phyloP scores from a whole-genome alignment of 2,888 invertebrate genomes.

The Scaptomyza flava region DNA sequence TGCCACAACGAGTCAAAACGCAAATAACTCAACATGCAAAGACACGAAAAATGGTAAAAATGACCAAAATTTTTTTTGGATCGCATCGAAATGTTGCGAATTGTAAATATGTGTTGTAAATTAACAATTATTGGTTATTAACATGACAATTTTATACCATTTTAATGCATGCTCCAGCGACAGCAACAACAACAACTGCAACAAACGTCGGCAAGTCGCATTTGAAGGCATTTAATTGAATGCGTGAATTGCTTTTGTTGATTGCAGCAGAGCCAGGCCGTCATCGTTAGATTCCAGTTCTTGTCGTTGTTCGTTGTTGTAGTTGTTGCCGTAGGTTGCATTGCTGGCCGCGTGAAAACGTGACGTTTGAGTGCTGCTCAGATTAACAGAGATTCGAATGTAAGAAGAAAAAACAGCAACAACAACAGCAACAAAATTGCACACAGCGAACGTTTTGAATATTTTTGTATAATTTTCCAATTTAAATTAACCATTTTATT shows the following conservation, averaged over 20 bases:
- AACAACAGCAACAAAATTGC: slow-evolving; percentile 27
- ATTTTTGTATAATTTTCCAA: slow-evolving; percentile 83
- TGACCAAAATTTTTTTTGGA: no score
- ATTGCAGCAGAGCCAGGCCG: slow-evolving; percentile 67
- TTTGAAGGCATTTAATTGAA: slow-evolving; percentile 79
- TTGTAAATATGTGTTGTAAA: slow-evolving; percentile 78
- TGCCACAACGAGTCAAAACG: slow-evolving; percentile 67
- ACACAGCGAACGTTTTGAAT: slow-evolving; percentile 71
- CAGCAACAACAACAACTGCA: slow-evolving; percentile 34
- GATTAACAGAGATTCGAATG: slow-evolving; percentile 78
- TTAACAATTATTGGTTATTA: slow-evolving; percentile 83
- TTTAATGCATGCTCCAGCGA: slow-evolving; percentile 74
- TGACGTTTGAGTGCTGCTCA: slow-evolving; percentile 80
- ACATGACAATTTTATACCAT: slow-evolving; percentile 83
- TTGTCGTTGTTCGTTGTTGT: slow-evolving; percentile 42
- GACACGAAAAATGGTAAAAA: slow-evolving; percentile 30
- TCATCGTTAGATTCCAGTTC: slow-evolving; percentile 65
- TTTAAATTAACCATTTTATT: slow-evolving; percentile 80
- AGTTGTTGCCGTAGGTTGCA: slow-evolving; percentile 62
- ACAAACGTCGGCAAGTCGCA: slow-evolving; percentile 74
- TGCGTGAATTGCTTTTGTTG: slow-evolving; percentile 81
- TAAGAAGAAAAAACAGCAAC: slow-evolving; percentile 42
- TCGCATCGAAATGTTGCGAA: slow-evolving; percentile 39
- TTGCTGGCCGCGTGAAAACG: slow-evolving; percentile 82
- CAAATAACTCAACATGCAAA: slow-evolving; percentile 61